Evolutionary conservation across 2,113 vertebrate species (phyloP), one percentile per base, ranked within the genome.

Genomic region (Chelonoidis abingdonii): DNA sequence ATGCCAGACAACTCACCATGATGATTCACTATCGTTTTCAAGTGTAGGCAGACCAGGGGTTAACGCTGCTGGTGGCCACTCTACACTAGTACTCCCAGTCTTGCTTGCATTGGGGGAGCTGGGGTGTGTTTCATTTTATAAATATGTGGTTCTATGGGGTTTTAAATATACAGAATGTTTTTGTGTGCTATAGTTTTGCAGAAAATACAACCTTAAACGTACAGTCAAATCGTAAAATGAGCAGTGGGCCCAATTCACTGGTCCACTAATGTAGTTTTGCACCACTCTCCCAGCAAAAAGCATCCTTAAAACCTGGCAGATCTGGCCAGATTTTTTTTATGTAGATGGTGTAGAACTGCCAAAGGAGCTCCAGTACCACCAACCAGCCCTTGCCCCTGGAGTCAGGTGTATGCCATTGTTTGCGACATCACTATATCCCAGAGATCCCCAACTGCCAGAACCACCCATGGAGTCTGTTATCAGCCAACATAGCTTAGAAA

Each of bases 21-120:
- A 27, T 31, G 27, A 31, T 62, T 14, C 12, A 31, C 59, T 62
- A 29, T 62, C 31, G 27, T 62, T 62, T 31, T n/a, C 69, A 38
- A 69, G 24, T 27, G 41, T 82, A 53, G 59, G 5, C 1, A 80
- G 52, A 75, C 2, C 12, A 49, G 16, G 8, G 10, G 12, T 3
- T 52, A 31, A 80, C 57, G 27, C 47, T 1, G 0, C 38, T 1
- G 16, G 2, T 35, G 25, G 72, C 44, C 83, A 12, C 11, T 1
- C 12, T 89, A 31, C 31, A 89, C 27, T 79, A 62, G 5, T 80
- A 65, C 2, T 3, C 14, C 1, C 19, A 8, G 3, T 50, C 8
- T 3, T 49, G 31, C 52, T 8, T 3, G 84, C 80, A 89, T 75
- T 4, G 5, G n/a, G 13, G 29, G 13, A 35, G 12, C 14, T 62